Conservation (phyloP, 2,888 invertebrate genomes). For the Argyra leucocephala region DNA sequence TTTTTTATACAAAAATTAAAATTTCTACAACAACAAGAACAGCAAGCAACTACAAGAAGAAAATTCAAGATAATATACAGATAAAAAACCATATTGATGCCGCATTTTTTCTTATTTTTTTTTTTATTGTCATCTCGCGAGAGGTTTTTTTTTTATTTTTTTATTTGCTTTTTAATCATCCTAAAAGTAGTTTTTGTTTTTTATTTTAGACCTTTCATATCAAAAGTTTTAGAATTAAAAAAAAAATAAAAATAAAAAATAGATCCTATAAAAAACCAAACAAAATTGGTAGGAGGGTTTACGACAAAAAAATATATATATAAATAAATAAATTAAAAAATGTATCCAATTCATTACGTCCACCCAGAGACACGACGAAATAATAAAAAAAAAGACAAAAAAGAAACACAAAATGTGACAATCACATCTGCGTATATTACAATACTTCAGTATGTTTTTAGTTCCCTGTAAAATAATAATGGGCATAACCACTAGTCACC, state of each 20-base stretch:
- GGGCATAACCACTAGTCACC: too few relatives aligned
- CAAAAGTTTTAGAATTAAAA: not conserved
- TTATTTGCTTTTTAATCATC: not conserved
- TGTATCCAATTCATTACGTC: not conserved
- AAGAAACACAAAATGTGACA: not conserved
- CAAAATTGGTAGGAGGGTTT: not conserved
- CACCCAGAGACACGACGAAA: not conserved
- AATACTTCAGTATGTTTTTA: too few relatives aligned
- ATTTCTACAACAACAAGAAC: too few relatives aligned
- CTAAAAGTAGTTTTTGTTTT: not conserved
- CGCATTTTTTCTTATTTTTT: not conserved
- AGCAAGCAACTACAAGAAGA: not conserved
- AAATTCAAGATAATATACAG: not conserved
- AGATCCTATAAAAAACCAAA: not conserved
- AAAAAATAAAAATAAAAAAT: not conserved
- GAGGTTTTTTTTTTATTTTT: not conserved
- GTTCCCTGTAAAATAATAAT: too few relatives aligned
- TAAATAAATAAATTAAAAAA: too few relatives aligned
- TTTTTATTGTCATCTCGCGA: not conserved
- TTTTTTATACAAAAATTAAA: not conserved
- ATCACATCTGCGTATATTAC: not conserved
- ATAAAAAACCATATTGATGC: constrained; percentile 3
- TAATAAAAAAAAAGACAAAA: not conserved
- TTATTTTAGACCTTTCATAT: not conserved
- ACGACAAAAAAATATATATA: not conserved